Conservation (phyloP, 2,888 invertebrate species). For the Osedax fenrisi region DNA sequence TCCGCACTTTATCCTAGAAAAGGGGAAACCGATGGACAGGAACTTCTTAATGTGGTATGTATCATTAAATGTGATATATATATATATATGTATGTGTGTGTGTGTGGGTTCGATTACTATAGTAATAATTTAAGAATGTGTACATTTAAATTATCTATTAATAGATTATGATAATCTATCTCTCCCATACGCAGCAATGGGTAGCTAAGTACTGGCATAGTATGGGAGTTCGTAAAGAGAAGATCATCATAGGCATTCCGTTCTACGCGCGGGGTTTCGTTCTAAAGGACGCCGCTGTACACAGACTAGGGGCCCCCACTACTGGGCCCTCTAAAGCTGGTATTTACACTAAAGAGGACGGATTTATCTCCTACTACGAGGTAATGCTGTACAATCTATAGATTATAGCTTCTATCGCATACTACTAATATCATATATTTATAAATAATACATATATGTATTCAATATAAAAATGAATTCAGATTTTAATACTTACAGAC, state of each 20-base stretch:
- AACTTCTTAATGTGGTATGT: conserved; percentile 21
- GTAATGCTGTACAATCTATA: no score
- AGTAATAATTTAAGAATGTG: no score
- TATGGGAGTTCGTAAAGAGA: conserved; percentile 4
- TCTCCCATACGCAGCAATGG: conserved; percentile 14
- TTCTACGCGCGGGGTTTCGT: conserved; percentile 10
- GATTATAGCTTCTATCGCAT: no score
- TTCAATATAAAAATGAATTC: no score
- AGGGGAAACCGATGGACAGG: conserved; percentile 2
- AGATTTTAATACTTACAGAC: no score
- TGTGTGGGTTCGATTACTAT: no score
- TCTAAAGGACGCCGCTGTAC: neutral
- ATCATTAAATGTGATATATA: neutral
- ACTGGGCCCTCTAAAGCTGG: neutral
- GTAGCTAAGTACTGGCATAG: neutral
- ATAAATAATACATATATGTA: no score
- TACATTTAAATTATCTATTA: no score
- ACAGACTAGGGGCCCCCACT: conserved; percentile 9
- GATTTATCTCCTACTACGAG: conserved; percentile 14
- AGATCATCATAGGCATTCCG: conserved; percentile 2
- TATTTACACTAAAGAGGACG: conserved; percentile 6
- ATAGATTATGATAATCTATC: no score
- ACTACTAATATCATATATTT: no score
- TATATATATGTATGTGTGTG: neutral
- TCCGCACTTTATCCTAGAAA: conserved; percentile 22